Evolutionary conservation across 2,888 invertebrate species (phyloP).

Genomic region (Tetramorium bicarinatum): DNA sequence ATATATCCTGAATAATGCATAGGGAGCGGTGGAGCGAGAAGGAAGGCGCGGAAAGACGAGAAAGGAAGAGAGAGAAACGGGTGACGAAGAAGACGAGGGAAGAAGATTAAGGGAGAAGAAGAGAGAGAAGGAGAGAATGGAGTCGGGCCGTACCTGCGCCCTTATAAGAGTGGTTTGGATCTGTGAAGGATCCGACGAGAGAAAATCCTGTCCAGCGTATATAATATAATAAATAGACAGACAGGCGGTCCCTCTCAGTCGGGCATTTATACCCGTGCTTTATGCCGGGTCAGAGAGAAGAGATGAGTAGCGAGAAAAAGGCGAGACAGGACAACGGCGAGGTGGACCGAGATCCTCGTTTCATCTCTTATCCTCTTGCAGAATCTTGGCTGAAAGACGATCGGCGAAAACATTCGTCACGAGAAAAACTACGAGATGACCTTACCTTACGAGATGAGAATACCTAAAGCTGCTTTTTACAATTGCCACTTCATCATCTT

Average conservation of each 20-base stretch:
- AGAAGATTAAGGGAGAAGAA: conserved; percentile 53
- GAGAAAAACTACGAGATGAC: neutral
- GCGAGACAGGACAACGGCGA: neutral
- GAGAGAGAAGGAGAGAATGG: conserved; percentile 45
- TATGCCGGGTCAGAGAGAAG: conserved; percentile 55
- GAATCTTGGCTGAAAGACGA: neutral
- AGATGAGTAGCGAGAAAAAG: conserved; percentile 16
- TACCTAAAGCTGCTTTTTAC: neutral
- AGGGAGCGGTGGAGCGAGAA: conserved; percentile 64
- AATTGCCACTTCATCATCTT: no score
- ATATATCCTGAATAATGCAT: conserved; percentile 77
- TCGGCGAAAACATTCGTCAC: neutral
- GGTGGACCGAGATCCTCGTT: neutral
- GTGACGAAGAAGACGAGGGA: conserved; percentile 23
- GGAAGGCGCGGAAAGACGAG: conserved; percentile 32
- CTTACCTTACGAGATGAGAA: neutral
- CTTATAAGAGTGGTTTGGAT: conserved; percentile 52
- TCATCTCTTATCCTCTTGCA: neutral
- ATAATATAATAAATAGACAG: conserved; percentile 71
- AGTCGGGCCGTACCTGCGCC: conserved; percentile 49
- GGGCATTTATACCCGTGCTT: conserved; percentile 60
- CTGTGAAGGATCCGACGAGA: conserved; percentile 51
- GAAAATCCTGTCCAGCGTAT: conserved; percentile 46
- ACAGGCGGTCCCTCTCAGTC: conserved; percentile 39
- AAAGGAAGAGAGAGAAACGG: conserved; percentile 31